Percentiles rank a stretch among this genome's conserved stretches.
Evolutionary conservation across 1,140 invertebrate species (phyloP).

Genomic region (Octopus bimaculoides): DNA sequence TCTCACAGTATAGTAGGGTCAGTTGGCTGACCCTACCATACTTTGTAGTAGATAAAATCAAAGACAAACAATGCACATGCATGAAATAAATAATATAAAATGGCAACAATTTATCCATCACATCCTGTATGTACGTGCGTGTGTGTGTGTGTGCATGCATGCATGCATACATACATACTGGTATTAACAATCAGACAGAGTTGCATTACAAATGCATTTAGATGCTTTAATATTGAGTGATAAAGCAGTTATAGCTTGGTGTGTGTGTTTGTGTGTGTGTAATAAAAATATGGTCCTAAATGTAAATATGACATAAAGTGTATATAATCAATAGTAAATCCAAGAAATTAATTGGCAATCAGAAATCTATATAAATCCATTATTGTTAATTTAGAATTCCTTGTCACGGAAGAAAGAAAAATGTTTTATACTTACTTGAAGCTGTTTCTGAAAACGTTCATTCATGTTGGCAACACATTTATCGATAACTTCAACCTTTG

Average conservation of each 20-base stretch:
- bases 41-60: too few relatives aligned
- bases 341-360: too few relatives aligned
- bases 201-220: too few relatives aligned
- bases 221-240: too few relatives aligned
- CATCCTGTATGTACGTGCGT: not conserved
- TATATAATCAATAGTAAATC: too few relatives aligned
- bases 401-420: not conserved
- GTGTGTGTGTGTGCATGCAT: not conserved
- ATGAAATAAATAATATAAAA: not conserved
- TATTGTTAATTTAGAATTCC: not conserved
- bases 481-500: slow-evolving; percentile 50
- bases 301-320: too few relatives aligned
- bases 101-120: not conserved
- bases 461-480: slow-evolving; percentile 56
- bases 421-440: slow-evolving; percentile 42
- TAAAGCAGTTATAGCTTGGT: too few relatives aligned
- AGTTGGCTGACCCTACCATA: too few relatives aligned
- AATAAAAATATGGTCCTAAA: too few relatives aligned
- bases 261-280: too few relatives aligned
- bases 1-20: too few relatives aligned
- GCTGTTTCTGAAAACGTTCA: slow-evolving; percentile 51
- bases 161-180: not conserved
- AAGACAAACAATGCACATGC: not conserved
- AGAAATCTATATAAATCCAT: too few relatives aligned
- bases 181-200: not conserved